Evolutionary conservation across 92 coral and sea anemone species (phyloP).

Genomic region (Scolanthus callimorphus): DNA sequence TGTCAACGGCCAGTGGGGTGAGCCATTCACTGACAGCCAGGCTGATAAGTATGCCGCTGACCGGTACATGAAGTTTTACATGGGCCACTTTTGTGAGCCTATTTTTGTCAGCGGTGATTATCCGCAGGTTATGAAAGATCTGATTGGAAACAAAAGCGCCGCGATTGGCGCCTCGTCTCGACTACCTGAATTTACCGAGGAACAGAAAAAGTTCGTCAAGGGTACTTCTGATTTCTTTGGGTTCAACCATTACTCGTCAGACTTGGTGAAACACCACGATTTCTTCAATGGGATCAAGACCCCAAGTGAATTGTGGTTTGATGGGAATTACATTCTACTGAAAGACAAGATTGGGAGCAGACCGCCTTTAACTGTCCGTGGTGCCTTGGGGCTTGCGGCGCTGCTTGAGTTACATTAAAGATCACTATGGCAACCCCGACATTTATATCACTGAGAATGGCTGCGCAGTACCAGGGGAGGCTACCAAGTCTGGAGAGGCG

Average conservation of each 20-base stretch:
- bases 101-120: conserved; percentile 65
- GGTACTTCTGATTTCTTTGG: conserved; percentile 62
- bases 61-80: conserved; percentile 53
- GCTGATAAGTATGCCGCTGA: conserved; percentile 52
- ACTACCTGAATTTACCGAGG: conserved; percentile 50
- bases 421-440: conserved; percentile 47
- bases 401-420: conserved; percentile 32
- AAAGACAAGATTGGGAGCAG: conserved; percentile 33
- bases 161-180: conserved; percentile 37
- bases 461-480: conserved; percentile 12
- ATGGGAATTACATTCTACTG: background rate
- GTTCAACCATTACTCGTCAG: conserved; percentile 54
- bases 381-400: conserved; percentile 69
- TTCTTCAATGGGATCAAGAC: conserved; percentile 6
- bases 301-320: background rate
- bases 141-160: conserved; percentile 48
- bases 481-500: background rate
- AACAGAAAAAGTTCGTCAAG: conserved; percentile 38
- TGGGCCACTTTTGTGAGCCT: conserved; percentile 64
- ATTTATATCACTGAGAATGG: conserved; percentile 68
- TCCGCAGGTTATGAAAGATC: conserved; percentile 57
- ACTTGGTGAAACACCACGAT: conserved; percentile 22
- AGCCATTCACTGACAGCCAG: conserved; percentile 26
- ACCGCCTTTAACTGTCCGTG: conserved; percentile 31
- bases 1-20: conserved; percentile 58